Evolutionary conservation across 2,888 invertebrate genomes (phyloP).

Genomic region (Noctua janthina): DNA sequence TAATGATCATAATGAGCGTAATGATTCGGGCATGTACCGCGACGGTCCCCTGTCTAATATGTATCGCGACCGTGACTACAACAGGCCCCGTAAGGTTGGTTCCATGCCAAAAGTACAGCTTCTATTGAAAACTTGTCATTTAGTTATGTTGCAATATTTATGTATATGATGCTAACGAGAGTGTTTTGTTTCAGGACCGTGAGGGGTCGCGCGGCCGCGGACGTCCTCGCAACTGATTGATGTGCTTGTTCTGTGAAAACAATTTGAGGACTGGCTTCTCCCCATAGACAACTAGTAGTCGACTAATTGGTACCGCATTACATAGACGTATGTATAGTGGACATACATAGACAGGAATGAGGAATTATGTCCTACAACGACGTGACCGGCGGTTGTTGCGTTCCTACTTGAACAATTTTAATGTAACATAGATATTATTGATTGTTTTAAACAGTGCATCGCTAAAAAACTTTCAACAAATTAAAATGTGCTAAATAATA

Average conservation of each 20-base stretch:
- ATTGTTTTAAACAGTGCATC: slow-evolving; percentile 90
- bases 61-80: slow-evolving; percentile 86
- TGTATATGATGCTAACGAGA: slow-evolving; percentile 27
- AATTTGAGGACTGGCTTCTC: slow-evolving; percentile 89
- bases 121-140: neutral
- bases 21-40: slow-evolving; percentile 69
- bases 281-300: slow-evolving; percentile 89
- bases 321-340: slow-evolving; percentile 78
- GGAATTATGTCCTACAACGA: slow-evolving; percentile 74
- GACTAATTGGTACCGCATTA: slow-evolving; percentile 87
- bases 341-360: slow-evolving; percentile 76
- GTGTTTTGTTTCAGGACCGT: slow-evolving; percentile 81
- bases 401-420: slow-evolving; percentile 86
- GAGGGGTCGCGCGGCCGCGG: slow-evolving; percentile 88
- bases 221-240: slow-evolving; percentile 85
- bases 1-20: slow-evolving; percentile 76
- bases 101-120: slow-evolving; percentile 21
- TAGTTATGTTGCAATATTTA: neutral
- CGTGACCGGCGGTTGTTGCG: slow-evolving; percentile 80
- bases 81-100: slow-evolving; percentile 84
- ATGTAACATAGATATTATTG: slow-evolving; percentile 86
- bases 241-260: slow-evolving; percentile 77
- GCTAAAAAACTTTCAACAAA: slow-evolving; percentile 89
- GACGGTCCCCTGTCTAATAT: slow-evolving; percentile 73
- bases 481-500: slow-evolving; percentile 89